Conservation (phyloP, 2,888 invertebrate species). For the Drosophila hawaiiensis region DNA sequence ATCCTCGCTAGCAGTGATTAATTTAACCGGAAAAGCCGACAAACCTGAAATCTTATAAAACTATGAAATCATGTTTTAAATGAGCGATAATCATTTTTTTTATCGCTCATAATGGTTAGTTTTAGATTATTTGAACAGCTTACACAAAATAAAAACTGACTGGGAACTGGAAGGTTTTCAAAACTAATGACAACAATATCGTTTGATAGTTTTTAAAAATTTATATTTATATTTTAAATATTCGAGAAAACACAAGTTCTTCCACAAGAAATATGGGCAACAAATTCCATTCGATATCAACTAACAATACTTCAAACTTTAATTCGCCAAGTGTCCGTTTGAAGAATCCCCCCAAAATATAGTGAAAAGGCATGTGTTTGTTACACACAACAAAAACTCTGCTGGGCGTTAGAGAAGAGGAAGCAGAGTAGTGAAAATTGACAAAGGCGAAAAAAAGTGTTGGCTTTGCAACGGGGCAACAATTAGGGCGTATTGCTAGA, state of each 20-base stretch:
- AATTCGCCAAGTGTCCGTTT: neutral
- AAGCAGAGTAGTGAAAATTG: slow-evolving; percentile 12
- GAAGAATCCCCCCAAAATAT: neutral
- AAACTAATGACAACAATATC: neutral
- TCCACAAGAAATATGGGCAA: neutral
- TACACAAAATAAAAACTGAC: neutral
- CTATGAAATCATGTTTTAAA: slow-evolving; percentile 2
- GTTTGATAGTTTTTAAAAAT: neutral
- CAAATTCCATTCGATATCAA: neutral
- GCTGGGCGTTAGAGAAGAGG: slow-evolving; percentile 20
- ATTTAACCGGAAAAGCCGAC: neutral
- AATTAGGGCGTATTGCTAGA: slow-evolving; percentile 43
- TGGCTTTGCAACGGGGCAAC: slow-evolving; percentile 31
- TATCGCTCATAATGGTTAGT: neutral
- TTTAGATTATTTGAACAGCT: neutral
- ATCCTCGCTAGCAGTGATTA: neutral
- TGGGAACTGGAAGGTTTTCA: neutral
- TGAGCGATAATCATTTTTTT: neutral
- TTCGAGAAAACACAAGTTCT: neutral
- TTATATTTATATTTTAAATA: too few species aligned
- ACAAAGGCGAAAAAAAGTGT: slow-evolving; percentile 29
- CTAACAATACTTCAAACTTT: neutral
- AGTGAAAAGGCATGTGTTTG: slow-evolving; percentile 3
- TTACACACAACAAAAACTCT: slow-evolving; percentile 22
- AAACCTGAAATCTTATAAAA: neutral